phyloP scores from a whole-genome alignment of 2,888 invertebrate species.

The Erebia palarica region DNA sequence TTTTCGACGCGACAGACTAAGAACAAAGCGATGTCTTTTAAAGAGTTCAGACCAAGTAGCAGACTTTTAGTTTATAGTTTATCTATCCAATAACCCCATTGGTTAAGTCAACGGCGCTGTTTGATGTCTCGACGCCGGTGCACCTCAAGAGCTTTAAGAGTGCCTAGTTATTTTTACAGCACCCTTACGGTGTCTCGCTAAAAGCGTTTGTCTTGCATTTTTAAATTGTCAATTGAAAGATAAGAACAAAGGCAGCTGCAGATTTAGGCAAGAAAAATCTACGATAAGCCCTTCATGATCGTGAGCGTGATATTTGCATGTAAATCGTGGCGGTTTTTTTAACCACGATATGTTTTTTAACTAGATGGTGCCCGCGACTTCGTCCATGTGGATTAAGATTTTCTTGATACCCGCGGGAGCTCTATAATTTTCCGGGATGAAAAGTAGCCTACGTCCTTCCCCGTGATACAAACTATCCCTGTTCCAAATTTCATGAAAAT shows the following conservation, averaged over 20 bases:
- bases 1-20: conserved; percentile 24
- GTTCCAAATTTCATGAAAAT: too few species aligned
- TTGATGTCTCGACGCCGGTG: conserved; percentile 57
- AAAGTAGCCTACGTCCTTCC: too few species aligned
- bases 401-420: too few species aligned
- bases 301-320: not conserved
- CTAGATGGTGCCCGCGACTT: too few species aligned
- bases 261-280: conserved; percentile 14
- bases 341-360: too few species aligned
- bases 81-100: conserved; percentile 65
- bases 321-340: not conserved
- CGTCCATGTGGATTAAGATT: too few species aligned
- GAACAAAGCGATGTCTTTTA: conserved; percentile 27
- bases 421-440: too few species aligned
- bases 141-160: conserved; percentile 56
- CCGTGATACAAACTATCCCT: too few species aligned
- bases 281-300: not conserved
- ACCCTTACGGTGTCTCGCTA: conserved; percentile 58
- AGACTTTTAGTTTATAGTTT: conserved; percentile 48
- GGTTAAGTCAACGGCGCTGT: conserved; percentile 63
- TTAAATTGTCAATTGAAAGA: conserved; percentile 74
- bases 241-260: conserved; percentile 48
- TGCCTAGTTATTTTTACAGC: conserved; percentile 69
- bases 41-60: conserved; percentile 28
- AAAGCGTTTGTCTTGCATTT: conserved; percentile 78